Percentiles rank a stretch among this genome's conserved stretches.
phyloP scores from a whole-genome alignment of 2,113 vertebrate species.

The Miniopterus natalensis region DNA sequence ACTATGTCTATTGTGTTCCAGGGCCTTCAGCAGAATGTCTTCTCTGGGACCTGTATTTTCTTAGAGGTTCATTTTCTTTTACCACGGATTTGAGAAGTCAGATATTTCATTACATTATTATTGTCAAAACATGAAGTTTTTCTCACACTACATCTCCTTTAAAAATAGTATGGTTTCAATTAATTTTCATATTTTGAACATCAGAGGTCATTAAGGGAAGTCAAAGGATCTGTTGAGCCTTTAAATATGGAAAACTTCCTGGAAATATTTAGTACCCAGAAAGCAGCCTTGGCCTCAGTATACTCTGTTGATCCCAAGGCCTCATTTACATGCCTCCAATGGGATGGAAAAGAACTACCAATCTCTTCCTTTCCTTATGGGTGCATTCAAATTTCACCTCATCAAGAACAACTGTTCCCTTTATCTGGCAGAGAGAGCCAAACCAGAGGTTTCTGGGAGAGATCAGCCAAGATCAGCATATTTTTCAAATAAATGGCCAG shows the following conservation, averaged over 20 bases:
- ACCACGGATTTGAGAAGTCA: background rate
- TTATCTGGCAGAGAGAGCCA: background rate
- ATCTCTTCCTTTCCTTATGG: background rate
- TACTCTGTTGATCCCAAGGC: background rate
- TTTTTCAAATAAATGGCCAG: background rate
- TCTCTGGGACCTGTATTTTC: background rate
- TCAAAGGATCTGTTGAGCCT: background rate
- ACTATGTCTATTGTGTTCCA: background rate
- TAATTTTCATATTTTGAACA: slow-evolving; percentile 13
- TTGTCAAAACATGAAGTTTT: background rate
- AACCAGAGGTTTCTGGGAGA: background rate
- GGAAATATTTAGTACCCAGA: background rate
- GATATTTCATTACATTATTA: background rate
- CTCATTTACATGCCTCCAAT: background rate
- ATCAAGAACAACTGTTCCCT: background rate
- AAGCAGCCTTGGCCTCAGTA: background rate
- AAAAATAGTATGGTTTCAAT: slow-evolving; percentile 9
- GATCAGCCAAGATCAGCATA: background rate
- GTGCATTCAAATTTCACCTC: background rate
- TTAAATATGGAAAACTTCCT: background rate
- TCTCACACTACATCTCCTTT: background rate
- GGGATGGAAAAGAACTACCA: background rate
- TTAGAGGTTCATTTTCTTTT: background rate
- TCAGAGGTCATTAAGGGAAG: background rate
- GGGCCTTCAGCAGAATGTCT: background rate